Evolutionary conservation across 2,888 invertebrate species (phyloP).

Genomic region (Tyria jacobaeae): DNA sequence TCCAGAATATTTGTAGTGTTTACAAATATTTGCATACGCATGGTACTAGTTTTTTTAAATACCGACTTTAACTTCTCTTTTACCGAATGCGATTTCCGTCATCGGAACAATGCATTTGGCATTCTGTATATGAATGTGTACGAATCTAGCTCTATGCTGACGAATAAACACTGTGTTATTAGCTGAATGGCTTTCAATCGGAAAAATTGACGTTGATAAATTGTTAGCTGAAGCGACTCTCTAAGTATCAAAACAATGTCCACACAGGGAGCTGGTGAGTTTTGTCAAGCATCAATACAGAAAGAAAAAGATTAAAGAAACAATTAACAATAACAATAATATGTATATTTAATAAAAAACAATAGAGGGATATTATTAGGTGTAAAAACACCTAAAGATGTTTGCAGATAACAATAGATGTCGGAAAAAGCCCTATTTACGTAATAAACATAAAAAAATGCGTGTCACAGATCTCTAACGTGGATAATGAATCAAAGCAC

Average conservation of each 20-base stretch:
- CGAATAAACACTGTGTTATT: neutral
- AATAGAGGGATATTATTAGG: too few relatives aligned
- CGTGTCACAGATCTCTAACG: slow-evolving; percentile 25
- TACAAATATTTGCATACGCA: too few relatives aligned
- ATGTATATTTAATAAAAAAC: neutral
- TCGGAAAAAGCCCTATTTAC: slow-evolving; percentile 20
- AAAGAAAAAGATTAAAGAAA: neutral
- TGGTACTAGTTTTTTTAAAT: too few relatives aligned
- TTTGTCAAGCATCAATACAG: neutral
- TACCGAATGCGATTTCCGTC: neutral
- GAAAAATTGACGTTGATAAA: neutral
- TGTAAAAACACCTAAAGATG: neutral
- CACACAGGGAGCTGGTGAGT: neutral
- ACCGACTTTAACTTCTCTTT: too few relatives aligned
- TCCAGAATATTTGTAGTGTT: too few relatives aligned
- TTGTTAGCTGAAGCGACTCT: neutral
- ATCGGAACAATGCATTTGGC: neutral
- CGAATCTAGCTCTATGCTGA: neutral
- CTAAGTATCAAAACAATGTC: neutral
- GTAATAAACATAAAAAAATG: slow-evolving; percentile 32
- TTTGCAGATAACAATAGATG: neutral
- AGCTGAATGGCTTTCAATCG: neutral
- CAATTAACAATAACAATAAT: neutral
- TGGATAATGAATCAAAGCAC: slow-evolving; percentile 43
- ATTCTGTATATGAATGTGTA: neutral